Percentiles rank a stretch among this genome's conserved stretches.
Conservation (phyloP, 2,888 invertebrate species). For the Laothoe populi region DNA sequence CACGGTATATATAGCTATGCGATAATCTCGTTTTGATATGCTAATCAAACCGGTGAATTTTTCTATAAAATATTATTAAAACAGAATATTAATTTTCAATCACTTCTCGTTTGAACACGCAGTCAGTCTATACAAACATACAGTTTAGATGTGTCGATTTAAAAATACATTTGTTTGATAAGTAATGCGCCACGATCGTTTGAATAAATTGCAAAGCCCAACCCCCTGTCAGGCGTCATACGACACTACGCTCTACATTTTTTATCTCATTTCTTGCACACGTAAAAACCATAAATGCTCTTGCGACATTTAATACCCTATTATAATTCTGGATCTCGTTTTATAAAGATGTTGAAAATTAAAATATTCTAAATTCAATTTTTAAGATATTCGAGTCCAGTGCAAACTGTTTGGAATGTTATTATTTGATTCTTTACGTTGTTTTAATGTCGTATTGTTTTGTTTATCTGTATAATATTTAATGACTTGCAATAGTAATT, state of each 20-base stretch:
- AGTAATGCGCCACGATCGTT: constrained; percentile 35
- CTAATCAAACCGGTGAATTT: no score
- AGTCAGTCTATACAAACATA: background rate
- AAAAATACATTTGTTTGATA: constrained; percentile 32
- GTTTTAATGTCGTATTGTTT: constrained; percentile 29
- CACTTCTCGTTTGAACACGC: no score
- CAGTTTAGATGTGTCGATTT: background rate
- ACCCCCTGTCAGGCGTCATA: constrained; percentile 53
- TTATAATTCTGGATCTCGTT: constrained; percentile 50
- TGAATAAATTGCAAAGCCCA: constrained; percentile 43
- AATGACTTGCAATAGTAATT: no score
- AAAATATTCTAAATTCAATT: constrained; percentile 41
- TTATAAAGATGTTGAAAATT: constrained; percentile 45
- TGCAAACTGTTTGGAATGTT: background rate
- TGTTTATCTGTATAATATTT: no score
- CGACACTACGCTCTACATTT: constrained; percentile 56
- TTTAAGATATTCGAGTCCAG: background rate
- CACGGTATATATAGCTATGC: no score
- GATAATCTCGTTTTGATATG: no score
- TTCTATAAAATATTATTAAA: no score
- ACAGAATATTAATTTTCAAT: no score
- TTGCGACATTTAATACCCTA: constrained; percentile 62
- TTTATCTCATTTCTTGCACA: constrained; percentile 48
- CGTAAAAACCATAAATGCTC: constrained; percentile 60
- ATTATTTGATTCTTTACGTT: constrained; percentile 34